phyloP scores from a whole-genome alignment of 2,113 vertebrate genomes.

The Nerophis ophidion region DNA sequence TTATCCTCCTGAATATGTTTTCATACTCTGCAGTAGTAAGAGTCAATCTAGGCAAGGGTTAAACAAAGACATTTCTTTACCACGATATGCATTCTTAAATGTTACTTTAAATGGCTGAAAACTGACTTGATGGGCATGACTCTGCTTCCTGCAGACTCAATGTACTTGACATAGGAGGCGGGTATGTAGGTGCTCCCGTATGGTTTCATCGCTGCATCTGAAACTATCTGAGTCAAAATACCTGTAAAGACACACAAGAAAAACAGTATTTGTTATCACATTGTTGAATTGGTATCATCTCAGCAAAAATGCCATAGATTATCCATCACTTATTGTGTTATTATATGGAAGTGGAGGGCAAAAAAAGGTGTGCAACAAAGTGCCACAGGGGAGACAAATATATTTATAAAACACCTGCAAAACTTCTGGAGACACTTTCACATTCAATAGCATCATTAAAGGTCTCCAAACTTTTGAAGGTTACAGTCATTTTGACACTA shows the following conservation, averaged over 20 bases:
- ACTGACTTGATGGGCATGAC: constrained; percentile 74
- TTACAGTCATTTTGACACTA: too few species aligned
- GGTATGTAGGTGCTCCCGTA: constrained; percentile 74
- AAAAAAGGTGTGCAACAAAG: too few species aligned
- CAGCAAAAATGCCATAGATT: too few species aligned
- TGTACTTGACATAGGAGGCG: constrained; percentile 74
- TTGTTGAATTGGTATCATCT: too few species aligned
- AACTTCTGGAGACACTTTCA: too few species aligned
- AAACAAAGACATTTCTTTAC: not conserved
- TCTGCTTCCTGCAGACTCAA: constrained; percentile 73
- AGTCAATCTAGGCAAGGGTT: constrained; percentile 59
- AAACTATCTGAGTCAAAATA: constrained; percentile 70
- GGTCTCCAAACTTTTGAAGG: too few species aligned
- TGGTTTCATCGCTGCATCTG: constrained; percentile 54
- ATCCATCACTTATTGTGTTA: too few species aligned
- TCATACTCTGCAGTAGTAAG: constrained; percentile 64
- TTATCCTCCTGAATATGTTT: constrained; percentile 71
- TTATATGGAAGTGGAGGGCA: too few species aligned
- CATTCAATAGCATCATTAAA: too few species aligned
- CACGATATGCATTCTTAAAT: not conserved
- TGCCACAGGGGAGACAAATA: too few species aligned
- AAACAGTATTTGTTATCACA: not conserved
- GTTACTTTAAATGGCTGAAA: too few species aligned
- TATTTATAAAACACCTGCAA: too few species aligned
- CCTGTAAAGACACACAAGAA: constrained; percentile 45